Percentiles rank a stretch among this genome's conserved stretches.
phyloP scores from a whole-genome alignment of 1,140 invertebrate genomes.

The Antheraea mylitta region DNA sequence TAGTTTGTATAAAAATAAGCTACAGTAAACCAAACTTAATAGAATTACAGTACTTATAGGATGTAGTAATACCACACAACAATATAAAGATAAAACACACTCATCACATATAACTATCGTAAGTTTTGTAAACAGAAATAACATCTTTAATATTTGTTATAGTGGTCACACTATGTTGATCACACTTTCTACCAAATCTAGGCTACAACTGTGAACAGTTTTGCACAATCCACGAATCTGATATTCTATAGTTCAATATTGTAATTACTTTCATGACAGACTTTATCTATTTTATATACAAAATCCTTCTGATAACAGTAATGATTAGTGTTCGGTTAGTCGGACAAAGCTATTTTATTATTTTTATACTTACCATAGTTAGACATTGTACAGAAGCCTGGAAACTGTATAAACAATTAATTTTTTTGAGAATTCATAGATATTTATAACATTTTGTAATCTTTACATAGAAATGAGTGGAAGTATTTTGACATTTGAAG shows the following conservation, averaged over 20 bases:
- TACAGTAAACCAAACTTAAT: too few species aligned
- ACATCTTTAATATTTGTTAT: slow-evolving; percentile 12
- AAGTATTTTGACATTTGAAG: not conserved
- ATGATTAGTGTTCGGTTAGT: slow-evolving; percentile 9
- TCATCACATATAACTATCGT: not conserved
- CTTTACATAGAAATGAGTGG: not conserved
- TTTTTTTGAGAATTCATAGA: not conserved
- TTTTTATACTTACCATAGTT: too few species aligned
- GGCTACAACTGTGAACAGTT: slow-evolving; percentile 15
- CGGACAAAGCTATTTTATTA: not conserved
- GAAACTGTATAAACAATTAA: not conserved
- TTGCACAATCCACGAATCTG: slow-evolving; percentile 20
- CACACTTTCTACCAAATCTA: slow-evolving; percentile 31
- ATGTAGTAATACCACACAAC: too few species aligned
- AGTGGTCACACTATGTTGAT: slow-evolving; percentile 18
- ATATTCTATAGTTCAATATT: slow-evolving; percentile 18
- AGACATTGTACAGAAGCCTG: too few species aligned
- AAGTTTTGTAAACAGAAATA: not conserved
- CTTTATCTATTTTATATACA: slow-evolving; percentile 22
- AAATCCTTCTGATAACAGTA: slow-evolving; percentile 22
- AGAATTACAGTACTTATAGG: too few species aligned
- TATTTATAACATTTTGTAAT: not conserved
- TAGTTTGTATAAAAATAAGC: too few species aligned
- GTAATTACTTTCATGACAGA: slow-evolving; percentile 20
- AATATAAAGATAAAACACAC: not conserved